phyloP scores from a whole-genome alignment of 1,140 invertebrate species.

The Aplysia californica region DNA sequence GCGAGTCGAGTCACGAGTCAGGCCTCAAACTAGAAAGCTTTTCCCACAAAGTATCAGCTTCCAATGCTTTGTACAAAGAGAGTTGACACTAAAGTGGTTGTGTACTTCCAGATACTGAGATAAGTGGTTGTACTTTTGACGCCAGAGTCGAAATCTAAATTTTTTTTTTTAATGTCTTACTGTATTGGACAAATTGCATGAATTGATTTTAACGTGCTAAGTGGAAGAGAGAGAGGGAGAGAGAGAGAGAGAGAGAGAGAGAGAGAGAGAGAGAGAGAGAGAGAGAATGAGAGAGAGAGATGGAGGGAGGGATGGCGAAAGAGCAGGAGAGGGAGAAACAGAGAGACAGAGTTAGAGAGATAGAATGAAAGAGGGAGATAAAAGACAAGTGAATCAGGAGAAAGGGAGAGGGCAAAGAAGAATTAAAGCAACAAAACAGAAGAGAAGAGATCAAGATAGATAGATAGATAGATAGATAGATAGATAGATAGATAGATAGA shows the following conservation, averaged over 20 bases:
- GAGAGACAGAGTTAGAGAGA: conserved; percentile 22
- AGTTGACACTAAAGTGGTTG: too few relatives aligned
- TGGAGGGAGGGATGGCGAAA: background rate
- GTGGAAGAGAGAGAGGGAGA: conserved; percentile 3
- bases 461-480: background rate
- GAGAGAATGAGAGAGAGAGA: conserved; percentile 7
- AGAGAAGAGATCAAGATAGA: background rate
- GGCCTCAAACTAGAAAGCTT: too few relatives aligned
- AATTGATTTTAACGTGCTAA: too few relatives aligned
- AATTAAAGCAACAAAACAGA: conserved; percentile 1
- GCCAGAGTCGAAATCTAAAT: too few relatives aligned
- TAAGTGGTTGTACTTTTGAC: too few relatives aligned
- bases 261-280: conserved; percentile 13
- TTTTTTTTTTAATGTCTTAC: too few relatives aligned
- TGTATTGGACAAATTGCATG: too few relatives aligned
- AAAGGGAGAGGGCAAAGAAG: conserved; percentile 2
- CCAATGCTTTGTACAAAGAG: too few relatives aligned
- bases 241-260: conserved; percentile 14
- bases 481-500: background rate
- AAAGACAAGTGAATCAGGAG: background rate
- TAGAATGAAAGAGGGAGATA: background rate
- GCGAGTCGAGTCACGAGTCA: too few relatives aligned
- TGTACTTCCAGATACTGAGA: too few relatives aligned
- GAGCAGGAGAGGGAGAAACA: background rate
- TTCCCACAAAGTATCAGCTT: too few relatives aligned